These are phyloP conservation scores for Halcyon smyrnensis DNA, from an alignment of 2,797 vertebrate species.

Conservation along the genomic window DNA sequence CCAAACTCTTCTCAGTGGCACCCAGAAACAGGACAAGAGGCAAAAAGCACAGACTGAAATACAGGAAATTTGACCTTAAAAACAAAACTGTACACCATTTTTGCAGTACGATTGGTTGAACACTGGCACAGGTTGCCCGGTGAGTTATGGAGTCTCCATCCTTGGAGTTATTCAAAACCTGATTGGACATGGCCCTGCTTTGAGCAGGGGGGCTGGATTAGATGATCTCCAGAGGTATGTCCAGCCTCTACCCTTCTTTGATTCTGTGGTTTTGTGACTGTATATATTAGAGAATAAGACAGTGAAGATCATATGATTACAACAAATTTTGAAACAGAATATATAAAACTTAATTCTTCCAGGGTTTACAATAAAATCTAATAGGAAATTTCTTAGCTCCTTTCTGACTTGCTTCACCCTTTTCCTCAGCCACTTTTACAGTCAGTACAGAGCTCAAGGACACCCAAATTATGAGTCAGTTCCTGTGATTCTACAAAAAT, in stretches of 20 bases:
- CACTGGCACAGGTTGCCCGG: not conserved
- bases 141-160: not conserved
- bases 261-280: not conserved
- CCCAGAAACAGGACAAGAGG: not conserved
- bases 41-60: not conserved
- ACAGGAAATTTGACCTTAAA: not conserved
- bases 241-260: not conserved
- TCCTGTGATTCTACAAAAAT: not conserved
- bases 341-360: not conserved
- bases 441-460: not conserved
- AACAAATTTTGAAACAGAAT: not conserved
- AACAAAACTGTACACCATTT: not conserved
- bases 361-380: not conserved
- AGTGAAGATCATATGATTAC: not conserved
- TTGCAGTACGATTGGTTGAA: not conserved
- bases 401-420: not conserved
- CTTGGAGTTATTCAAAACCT: not conserved
- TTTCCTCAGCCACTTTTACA: not conserved
- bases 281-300: not conserved
- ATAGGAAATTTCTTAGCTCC: not conserved
- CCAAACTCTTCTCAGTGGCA: not conserved
- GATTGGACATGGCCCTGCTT: not conserved
- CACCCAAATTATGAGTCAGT: not conserved
- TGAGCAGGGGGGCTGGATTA: not conserved
- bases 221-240: not conserved